These are phyloP conservation scores for Brachyptera risi DNA, from an alignment of 2,888 invertebrate genomes.

Conservation along the genomic window DNA sequence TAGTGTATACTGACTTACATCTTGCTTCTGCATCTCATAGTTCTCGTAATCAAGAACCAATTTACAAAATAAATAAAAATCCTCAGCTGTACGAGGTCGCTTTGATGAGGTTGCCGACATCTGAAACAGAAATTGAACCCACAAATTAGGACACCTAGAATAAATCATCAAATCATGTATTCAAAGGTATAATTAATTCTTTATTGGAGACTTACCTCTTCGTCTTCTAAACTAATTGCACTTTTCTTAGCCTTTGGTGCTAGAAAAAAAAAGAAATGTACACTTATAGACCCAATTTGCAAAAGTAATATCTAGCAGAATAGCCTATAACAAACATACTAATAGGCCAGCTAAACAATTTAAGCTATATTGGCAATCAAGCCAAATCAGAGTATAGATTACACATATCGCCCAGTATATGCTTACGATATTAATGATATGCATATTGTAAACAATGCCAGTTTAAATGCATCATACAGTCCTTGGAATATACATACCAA, in stretches of 20 bases:
- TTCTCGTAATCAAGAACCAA: slow-evolving; percentile 53
- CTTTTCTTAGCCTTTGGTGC: slow-evolving; percentile 19
- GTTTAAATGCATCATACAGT: no score
- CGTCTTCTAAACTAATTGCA: slow-evolving; percentile 8
- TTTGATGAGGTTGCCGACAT: slow-evolving; percentile 29
- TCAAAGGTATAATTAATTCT: neutral
- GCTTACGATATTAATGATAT: no score
- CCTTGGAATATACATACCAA: no score
- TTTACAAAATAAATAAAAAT: slow-evolving; percentile 52
- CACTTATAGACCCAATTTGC: no score
- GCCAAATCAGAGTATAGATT: no score
- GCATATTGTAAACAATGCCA: no score
- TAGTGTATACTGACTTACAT: no score
- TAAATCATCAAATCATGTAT: neutral
- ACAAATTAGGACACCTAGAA: neutral
- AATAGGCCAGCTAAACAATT: no score
- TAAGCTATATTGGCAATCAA: no score
- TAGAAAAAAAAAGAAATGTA: slow-evolving; percentile 6
- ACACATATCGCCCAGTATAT: no score
- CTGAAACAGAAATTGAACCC: slow-evolving; percentile 10
- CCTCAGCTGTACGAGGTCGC: slow-evolving; percentile 49
- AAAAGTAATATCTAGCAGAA: neutral
- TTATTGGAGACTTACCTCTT: slow-evolving; percentile 1
- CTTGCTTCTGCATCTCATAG: slow-evolving; percentile 46
- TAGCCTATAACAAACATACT: no score